A percentile compares a stretch with the other conserved stretches of the same genome.
These are phyloP conservation scores for Chaenocephalus aceratus DNA, from an alignment of 2,113 vertebrate species.

Conservation along the genomic window DNA sequence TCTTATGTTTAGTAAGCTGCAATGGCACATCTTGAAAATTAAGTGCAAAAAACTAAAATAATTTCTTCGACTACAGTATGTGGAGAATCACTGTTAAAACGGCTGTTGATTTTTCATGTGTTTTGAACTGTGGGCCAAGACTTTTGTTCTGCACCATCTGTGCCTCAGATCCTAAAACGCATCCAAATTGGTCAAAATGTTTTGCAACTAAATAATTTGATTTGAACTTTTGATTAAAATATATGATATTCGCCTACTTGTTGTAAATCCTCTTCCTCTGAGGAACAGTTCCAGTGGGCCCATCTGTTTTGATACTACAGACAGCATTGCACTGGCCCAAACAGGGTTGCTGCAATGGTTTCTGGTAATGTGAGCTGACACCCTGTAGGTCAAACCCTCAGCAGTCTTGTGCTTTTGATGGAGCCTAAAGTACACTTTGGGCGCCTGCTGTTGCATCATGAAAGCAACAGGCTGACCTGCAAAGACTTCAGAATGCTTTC, in stretches of 20 bases:
- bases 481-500: slow-evolving; percentile 39
- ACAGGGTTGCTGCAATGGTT: slow-evolving; percentile 58
- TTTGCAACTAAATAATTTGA: not conserved
- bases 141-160: not conserved
- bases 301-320: slow-evolving; percentile 57
- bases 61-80: too few relatives aligned
- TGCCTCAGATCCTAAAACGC: not conserved
- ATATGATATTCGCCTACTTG: not conserved
- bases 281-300: slow-evolving; percentile 8
- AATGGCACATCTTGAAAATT: not conserved
- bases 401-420: slow-evolving; percentile 55
- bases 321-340: slow-evolving; percentile 47
- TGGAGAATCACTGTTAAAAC: not conserved
- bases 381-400: slow-evolving; percentile 63
- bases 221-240: not conserved
- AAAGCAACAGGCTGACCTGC: slow-evolving; percentile 30
- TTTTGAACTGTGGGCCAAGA: not conserved
- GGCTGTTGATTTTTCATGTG: not conserved
- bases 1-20: not conserved
- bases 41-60: not conserved
- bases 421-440: slow-evolving; percentile 52
- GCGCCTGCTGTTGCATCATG: slow-evolving; percentile 11
- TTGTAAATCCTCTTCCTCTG: slow-evolving; percentile 5
- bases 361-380: slow-evolving; percentile 73
- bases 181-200: not conserved